A percentile compares a stretch with the other conserved stretches of the same genome.
Conservation (phyloP, 2,888 invertebrate genomes). For the Isoperla grammatica region DNA sequence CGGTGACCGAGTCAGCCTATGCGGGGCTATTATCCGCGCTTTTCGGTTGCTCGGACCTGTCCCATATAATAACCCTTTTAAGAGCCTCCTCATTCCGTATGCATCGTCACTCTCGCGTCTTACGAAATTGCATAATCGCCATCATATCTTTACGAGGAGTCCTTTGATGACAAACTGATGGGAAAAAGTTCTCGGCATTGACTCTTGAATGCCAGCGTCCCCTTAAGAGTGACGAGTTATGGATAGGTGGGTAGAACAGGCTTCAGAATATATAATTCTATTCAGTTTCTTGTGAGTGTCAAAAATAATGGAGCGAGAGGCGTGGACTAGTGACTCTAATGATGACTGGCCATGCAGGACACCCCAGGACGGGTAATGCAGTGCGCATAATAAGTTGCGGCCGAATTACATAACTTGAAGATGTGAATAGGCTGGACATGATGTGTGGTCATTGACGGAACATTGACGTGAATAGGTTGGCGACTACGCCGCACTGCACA, state of each 20-base stretch:
- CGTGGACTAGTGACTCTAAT: constrained; percentile 19
- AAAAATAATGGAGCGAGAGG: constrained; percentile 18
- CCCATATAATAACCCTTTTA: constrained; percentile 20
- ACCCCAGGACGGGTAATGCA: not conserved
- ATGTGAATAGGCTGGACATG: constrained; percentile 6
- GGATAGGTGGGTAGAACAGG: constrained; percentile 18
- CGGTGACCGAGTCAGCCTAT: not conserved
- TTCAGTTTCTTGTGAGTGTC: constrained; percentile 14
- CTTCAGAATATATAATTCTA: constrained; percentile 13
- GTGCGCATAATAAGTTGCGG: constrained; percentile 13
- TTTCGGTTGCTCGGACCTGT: constrained; percentile 24
- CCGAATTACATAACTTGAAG: constrained; percentile 12
- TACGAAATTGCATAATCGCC: constrained; percentile 21
- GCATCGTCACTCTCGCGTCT: constrained; percentile 25
- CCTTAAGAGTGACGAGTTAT: constrained; percentile 18
- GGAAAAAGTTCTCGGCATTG: constrained; percentile 13
- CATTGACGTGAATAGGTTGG: constrained; percentile 9
- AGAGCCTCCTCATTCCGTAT: constrained; percentile 21
- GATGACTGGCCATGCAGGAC: constrained; percentile 16
- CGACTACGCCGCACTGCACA: constrained; percentile 12
- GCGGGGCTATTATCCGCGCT: constrained; percentile 16
- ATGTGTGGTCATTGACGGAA: constrained; percentile 16
- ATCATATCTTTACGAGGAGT: constrained; percentile 19
- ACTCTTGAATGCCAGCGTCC: not conserved
- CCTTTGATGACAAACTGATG: constrained; percentile 19